A percentile compares a stretch with the other conserved stretches of the same genome.
phyloP scores from a whole-genome alignment of 2,113 vertebrate species.

The Bujurquina vittata region DNA sequence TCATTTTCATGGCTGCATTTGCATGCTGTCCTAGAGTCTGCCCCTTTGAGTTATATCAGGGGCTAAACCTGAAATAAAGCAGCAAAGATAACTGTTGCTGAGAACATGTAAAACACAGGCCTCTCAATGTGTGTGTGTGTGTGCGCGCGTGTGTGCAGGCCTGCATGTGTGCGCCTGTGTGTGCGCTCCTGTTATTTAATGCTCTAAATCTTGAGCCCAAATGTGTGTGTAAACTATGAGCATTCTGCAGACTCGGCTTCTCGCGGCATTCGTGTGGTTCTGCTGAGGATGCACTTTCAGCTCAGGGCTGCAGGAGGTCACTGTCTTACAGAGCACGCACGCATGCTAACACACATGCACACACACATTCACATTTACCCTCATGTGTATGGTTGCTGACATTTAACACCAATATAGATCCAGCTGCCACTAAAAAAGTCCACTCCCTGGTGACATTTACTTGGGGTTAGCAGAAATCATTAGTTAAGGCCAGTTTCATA shows the following conservation, averaged over 20 bases:
- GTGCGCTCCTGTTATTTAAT: conserved; percentile 13
- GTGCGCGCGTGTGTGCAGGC: not conserved
- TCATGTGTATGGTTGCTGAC: conserved; percentile 38
- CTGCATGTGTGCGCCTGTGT: conserved; percentile 8
- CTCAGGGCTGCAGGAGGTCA: conserved; percentile 72
- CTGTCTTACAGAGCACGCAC: conserved; percentile 48
- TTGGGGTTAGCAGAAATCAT: conserved; percentile 59
- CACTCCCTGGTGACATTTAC: conserved; percentile 67
- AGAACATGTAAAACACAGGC: conserved; percentile 63
- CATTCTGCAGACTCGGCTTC: conserved; percentile 73
- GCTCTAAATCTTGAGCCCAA: conserved; percentile 29
- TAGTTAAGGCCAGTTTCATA: conserved; percentile 62
- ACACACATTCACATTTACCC: not conserved
- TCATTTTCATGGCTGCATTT: conserved; percentile 74
- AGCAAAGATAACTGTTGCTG: conserved; percentile 71
- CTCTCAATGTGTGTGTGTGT: conserved; percentile 1
- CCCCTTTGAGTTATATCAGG: conserved; percentile 61
- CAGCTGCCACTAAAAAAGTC: conserved; percentile 45
- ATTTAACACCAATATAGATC: conserved; percentile 69
- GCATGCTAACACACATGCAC: not conserved
- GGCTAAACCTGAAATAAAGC: conserved; percentile 69
- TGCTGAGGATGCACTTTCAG: conserved; percentile 74
- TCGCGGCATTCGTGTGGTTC: conserved; percentile 47
- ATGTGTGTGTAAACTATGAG: conserved; percentile 61
- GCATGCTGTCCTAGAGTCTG: conserved; percentile 65